Conservation (phyloP, 2,797 vertebrate genomes). For the Myripristis jacobus region DNA sequence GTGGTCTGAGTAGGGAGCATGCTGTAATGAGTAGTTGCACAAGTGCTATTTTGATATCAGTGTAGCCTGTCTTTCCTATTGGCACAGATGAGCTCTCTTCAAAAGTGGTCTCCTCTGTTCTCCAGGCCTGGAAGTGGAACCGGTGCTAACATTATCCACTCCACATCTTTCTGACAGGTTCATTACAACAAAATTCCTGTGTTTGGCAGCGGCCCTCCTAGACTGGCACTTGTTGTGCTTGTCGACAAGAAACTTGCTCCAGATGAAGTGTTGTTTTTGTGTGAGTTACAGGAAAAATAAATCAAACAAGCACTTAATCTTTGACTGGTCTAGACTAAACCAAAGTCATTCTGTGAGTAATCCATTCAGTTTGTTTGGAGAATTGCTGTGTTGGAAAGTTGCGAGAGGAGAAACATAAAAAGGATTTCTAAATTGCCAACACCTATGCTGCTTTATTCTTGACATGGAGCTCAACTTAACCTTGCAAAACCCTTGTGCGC, state of each 20-base stretch:
- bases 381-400: slow-evolving; percentile 33
- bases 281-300: slow-evolving; percentile 53
- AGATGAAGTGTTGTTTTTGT: slow-evolving; percentile 59
- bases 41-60: slow-evolving; percentile 43
- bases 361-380: slow-evolving; percentile 47
- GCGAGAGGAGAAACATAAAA: slow-evolving; percentile 27
- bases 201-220: slow-evolving; percentile 50
- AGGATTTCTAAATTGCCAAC: slow-evolving; percentile 38
- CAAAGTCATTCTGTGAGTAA: slow-evolving; percentile 46
- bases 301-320: slow-evolving; percentile 65
- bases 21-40: slow-evolving; percentile 50
- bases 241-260: slow-evolving; percentile 44
- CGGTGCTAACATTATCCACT: slow-evolving; percentile 57
- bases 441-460: slow-evolving; percentile 31
- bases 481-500: slow-evolving; percentile 37
- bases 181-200: slow-evolving; percentile 54
- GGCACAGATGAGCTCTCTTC: slow-evolving; percentile 36
- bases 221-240: slow-evolving; percentile 56
- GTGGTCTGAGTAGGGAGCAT: slow-evolving; percentile 30
- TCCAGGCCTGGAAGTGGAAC: slow-evolving; percentile 32
- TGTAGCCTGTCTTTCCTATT: slow-evolving; percentile 39
- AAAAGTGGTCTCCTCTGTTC: slow-evolving; percentile 32
- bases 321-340: slow-evolving; percentile 50
- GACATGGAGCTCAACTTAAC: slow-evolving; percentile 48
- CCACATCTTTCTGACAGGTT: slow-evolving; percentile 69